phyloP scores from a whole-genome alignment of 2,113 vertebrate genomes.

The Centropus unirufus region DNA sequence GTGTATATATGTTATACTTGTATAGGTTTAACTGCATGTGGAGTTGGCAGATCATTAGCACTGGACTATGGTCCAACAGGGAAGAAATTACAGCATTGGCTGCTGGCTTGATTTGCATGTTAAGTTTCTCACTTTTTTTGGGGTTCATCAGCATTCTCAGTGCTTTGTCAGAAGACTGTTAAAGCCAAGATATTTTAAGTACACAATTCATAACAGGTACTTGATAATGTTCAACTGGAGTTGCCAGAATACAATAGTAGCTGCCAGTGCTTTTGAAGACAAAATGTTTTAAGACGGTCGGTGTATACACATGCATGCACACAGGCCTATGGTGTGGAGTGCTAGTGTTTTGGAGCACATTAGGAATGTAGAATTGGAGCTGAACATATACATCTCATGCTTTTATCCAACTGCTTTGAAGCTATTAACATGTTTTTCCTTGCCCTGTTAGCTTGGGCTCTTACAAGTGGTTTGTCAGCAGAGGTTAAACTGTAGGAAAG shows the following conservation, averaged over 20 bases:
- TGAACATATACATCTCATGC: neutral
- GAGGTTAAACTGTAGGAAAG: neutral
- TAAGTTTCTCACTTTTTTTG: neutral
- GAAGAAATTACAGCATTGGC: neutral
- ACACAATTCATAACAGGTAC: neutral
- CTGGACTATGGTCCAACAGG: neutral
- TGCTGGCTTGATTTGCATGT: slow-evolving; percentile 14
- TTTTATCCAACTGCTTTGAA: neutral
- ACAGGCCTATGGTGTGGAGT: neutral
- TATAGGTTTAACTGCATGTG: neutral
- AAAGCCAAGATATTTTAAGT: neutral
- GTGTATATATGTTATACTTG: neutral
- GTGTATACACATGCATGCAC: accelerated
- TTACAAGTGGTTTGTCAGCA: neutral
- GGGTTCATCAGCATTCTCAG: neutral
- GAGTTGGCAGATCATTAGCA: neutral
- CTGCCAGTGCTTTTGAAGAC: neutral
- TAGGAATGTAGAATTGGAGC: neutral
- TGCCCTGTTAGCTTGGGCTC: neutral
- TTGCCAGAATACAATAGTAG: neutral
- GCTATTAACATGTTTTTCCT: neutral
- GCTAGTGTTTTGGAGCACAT: neutral
- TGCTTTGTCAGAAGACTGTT: neutral
- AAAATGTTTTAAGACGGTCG: neutral
- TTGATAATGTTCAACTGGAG: neutral